Conservation (phyloP, 2,888 invertebrate genomes). For the Cistogaster globosa region DNA sequence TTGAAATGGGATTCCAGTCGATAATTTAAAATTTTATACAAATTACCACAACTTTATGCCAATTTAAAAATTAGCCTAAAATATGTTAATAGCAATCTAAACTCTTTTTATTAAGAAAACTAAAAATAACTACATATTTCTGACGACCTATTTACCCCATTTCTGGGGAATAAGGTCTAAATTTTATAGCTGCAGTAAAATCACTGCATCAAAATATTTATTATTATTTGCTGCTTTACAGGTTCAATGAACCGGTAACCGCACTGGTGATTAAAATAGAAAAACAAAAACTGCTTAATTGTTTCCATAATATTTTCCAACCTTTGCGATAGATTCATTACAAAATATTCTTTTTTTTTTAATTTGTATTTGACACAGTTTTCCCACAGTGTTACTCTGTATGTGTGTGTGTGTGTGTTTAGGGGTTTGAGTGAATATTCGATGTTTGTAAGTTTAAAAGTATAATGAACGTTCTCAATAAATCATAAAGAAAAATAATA, state of each 20-base stretch:
- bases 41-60: neutral
- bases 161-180: slow-evolving; percentile 10
- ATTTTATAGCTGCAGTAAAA: slow-evolving; percentile 25
- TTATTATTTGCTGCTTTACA: slow-evolving; percentile 11
- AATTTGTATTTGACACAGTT: slow-evolving; percentile 63
- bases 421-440: neutral
- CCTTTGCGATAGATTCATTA: slow-evolving; percentile 22
- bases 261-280: slow-evolving; percentile 33
- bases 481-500: slow-evolving; percentile 39
- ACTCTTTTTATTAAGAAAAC: neutral
- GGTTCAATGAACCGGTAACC: slow-evolving; percentile 52
- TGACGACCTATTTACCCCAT: slow-evolving; percentile 32
- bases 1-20: too few relatives aligned
- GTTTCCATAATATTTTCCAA: slow-evolving; percentile 29
- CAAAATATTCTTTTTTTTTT: slow-evolving; percentile 9
- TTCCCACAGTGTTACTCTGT: slow-evolving; percentile 12
- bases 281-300: neutral
- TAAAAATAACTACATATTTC: slow-evolving; percentile 3
- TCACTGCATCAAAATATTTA: neutral
- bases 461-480: slow-evolving; percentile 52
- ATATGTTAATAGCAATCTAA: neutral
- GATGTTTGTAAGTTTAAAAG: slow-evolving; percentile 17
- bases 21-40: neutral
- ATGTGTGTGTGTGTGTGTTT: neutral
- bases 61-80: neutral